These are phyloP conservation scores for Horisme vitalbata DNA, from an alignment of 2,888 invertebrate genomes.

Conservation along the genomic window DNA sequence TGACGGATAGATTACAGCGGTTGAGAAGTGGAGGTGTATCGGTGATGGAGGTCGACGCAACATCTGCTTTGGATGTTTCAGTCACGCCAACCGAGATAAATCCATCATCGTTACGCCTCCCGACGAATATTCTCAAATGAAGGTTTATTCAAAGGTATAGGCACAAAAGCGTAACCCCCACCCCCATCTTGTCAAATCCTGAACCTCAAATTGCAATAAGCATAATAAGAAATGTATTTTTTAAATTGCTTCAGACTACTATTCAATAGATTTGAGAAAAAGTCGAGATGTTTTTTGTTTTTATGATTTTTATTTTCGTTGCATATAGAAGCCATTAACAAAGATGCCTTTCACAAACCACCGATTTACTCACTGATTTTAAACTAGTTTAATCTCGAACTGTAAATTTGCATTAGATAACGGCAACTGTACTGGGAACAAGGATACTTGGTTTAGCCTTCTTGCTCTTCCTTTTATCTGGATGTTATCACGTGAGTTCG, in stretches of 20 bases:
- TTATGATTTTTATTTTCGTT: conserved; percentile 68
- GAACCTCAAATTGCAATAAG: too few relatives aligned
- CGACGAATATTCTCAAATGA: conserved; percentile 63
- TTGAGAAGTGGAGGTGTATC: conserved; percentile 37
- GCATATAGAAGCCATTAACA: conserved; percentile 64
- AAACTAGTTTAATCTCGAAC: conserved; percentile 57
- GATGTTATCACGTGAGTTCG: conserved; percentile 52
- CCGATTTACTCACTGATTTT: conserved; percentile 51
- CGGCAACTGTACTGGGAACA: conserved; percentile 61
- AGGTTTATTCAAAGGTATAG: too few relatives aligned
- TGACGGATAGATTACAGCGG: conserved; percentile 52
- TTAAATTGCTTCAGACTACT: too few relatives aligned
- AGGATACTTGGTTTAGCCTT: conserved; percentile 62
- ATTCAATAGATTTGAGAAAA: too few relatives aligned
- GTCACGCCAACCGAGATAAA: conserved; percentile 44
- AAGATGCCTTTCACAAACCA: conserved; percentile 51
- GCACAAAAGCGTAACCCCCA: too few relatives aligned
- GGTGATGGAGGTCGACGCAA: conserved; percentile 24
- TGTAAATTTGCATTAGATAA: conserved; percentile 74
- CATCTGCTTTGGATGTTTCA: conserved; percentile 26
- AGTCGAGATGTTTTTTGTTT: too few relatives aligned
- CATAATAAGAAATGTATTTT: too few relatives aligned
- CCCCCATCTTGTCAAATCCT: too few relatives aligned
- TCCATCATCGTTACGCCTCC: conserved; percentile 64
- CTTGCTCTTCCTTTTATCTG: conserved; percentile 60